Base-by-base conservation (phyloP, 2,113 vertebrate species). In the Triplophysa tibetana region DNA sequence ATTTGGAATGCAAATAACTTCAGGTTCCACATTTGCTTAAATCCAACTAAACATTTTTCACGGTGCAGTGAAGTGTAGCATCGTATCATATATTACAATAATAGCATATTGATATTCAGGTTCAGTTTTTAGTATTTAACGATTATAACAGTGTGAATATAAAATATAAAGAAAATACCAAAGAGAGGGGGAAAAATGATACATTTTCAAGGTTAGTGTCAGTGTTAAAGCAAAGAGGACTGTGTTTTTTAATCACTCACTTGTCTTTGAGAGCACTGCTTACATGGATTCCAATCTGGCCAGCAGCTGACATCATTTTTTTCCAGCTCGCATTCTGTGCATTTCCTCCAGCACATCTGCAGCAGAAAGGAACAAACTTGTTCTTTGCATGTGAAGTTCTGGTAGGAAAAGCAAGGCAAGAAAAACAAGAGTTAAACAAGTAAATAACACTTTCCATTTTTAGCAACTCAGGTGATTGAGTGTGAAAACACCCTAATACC, bases 371-470 rank as follows among this genome's bases (percentile, higher is more conserved):
- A 16, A n/a, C 50, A 58, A 70, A 41, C 13, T 19, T 33, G 45
- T 69, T 50, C n/a, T 73, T 26, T 60, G 54, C 33, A 24, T 61
- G n/a, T 24, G 6, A n/a, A 26, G 73, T 63, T 38, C 19, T 75
- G 23, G 9, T 29, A n/a, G n/a, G n/a, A 61, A 74, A 61, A 63
- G 10, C 41, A 50, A 63, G 19, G 38, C n/a, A 58, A 75, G 14
- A 48, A 63, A 63, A 16, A 24, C 72, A 63, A 24, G 56, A 45
- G 56, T 60, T 41, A 74, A 74, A 74, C 33, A 33, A 74, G 70
- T 72, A 10, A 41, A 72, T 10, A 21, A 58, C 11, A 11, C 70
- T 72, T 72, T 17, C 50, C 70, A 43, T 74, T 74, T 74, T 19
- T 8, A 38, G 33, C 33, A 38, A 38, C 33, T 8, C 33, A 8